phyloP scores from a whole-genome alignment of 2,113 vertebrate species.

The Pseudorhombus dupliciocellatus region DNA sequence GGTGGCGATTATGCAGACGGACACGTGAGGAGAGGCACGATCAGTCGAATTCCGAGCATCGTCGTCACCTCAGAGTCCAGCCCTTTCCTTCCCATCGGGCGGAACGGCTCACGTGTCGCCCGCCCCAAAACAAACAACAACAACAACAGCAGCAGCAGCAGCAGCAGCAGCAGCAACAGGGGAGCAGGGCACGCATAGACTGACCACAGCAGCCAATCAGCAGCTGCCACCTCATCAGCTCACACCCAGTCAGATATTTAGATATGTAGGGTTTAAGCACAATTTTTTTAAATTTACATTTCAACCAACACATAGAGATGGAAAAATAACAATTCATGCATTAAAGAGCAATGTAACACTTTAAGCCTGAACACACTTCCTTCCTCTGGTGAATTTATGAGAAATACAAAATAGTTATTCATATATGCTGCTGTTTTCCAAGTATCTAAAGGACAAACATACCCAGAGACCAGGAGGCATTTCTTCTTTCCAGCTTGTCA shows the following conservation, averaged over 20 bases:
- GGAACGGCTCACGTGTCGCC: conserved; percentile 37
- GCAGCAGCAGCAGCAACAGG: not conserved
- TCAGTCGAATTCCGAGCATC: conserved; percentile 79
- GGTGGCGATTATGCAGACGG: conserved; percentile 46
- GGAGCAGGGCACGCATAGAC: conserved; percentile 53
- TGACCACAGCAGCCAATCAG: not conserved
- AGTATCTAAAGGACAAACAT: no score
- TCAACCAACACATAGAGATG: no score
- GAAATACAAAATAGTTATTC: no score
- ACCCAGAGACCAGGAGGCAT: no score
- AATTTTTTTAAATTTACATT: no score
- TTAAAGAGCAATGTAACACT: not conserved
- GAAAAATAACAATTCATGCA: not conserved
- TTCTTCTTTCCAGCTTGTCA: no score
- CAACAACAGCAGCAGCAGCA: conserved; percentile 14
- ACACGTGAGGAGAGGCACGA: conserved; percentile 35
- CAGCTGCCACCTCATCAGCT: conserved; percentile 14
- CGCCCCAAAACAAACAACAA: conserved; percentile 31
- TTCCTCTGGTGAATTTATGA: not conserved
- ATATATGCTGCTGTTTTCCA: no score
- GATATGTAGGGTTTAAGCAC: not conserved
- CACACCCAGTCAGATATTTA: conserved; percentile 7
- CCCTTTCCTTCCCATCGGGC: conserved; percentile 68
- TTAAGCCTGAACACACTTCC: not conserved
- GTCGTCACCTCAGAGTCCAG: conserved; percentile 78